Evolutionary conservation across 30 jellyfish, hydroid and myxozoan genomes (phyloP).

Genomic region (Turritopsis rubra): DNA sequence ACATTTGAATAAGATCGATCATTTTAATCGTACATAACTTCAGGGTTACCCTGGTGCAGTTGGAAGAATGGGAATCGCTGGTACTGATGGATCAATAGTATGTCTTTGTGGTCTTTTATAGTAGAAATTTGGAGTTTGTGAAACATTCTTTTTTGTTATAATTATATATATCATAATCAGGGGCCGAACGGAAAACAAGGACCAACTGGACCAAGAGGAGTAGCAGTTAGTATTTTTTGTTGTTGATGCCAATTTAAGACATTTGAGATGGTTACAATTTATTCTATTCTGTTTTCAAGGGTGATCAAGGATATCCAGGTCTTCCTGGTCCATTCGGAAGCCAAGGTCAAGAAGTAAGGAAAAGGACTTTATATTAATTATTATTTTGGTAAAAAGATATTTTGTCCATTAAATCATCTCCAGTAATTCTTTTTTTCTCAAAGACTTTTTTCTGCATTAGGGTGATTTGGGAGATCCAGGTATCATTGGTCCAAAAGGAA

Average conservation of each 20-base stretch:
- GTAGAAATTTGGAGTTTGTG: background rate
- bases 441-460: background rate
- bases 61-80: slow-evolving; percentile 18
- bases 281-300: slow-evolving; percentile 24
- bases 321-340: slow-evolving; percentile 55
- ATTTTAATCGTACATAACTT: too few species aligned
- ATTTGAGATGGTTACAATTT: background rate
- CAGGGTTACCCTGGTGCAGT: slow-evolving; percentile 11
- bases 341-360: slow-evolving; percentile 33
- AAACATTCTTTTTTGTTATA: background rate
- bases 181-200: slow-evolving; percentile 13
- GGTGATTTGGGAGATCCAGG: slow-evolving; percentile 23
- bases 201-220: slow-evolving; percentile 15
- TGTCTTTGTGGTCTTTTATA: background rate
- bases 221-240: background rate
- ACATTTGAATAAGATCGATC: too few species aligned
- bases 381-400: background rate
- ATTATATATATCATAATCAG: background rate
- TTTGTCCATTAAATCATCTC: background rate
- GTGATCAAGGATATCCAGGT: slow-evolving; percentile 56
- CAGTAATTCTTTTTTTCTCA: background rate
- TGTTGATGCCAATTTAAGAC: background rate
- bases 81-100: background rate
- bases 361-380: background rate
- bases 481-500: slow-evolving; percentile 12